A percentile compares a stretch with the other conserved stretches of the same genome.
Conservation (phyloP, 2,888 invertebrate genomes). For the Diachrysia chrysitis region DNA sequence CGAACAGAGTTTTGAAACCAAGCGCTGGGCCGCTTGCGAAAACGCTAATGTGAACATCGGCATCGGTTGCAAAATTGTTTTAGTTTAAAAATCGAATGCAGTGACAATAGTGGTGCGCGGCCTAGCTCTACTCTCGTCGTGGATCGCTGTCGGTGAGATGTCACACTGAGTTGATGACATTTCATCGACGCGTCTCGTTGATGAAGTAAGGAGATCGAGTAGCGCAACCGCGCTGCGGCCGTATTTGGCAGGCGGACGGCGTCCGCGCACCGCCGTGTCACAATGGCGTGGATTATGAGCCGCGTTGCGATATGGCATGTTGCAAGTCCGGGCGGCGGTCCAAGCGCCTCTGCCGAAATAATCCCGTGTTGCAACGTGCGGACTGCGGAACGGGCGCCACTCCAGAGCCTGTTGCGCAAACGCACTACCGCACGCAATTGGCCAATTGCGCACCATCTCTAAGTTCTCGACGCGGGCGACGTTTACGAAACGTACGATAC, state of each 20-base stretch:
- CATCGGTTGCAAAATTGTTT: constrained; percentile 89
- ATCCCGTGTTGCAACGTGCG: constrained; percentile 87
- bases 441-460: constrained; percentile 77
- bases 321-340: constrained; percentile 88
- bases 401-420: constrained; percentile 85
- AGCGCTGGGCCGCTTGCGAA: constrained; percentile 89
- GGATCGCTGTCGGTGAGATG: constrained; percentile 54
- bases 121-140: constrained; percentile 45
- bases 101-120: constrained; percentile 67
- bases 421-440: constrained; percentile 76
- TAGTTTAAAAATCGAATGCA: constrained; percentile 86
- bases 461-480: constrained; percentile 61
- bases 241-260: constrained; percentile 83
- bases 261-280: constrained; percentile 79
- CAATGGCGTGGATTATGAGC: constrained; percentile 87
- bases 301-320: constrained; percentile 88
- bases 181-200: constrained; percentile 58
- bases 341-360: constrained; percentile 87
- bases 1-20: constrained; percentile 87
- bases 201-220: constrained; percentile 80
- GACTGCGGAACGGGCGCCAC: constrained; percentile 86
- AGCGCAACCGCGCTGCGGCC: constrained; percentile 75
- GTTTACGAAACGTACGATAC: constrained; percentile 77
- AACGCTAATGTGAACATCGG: constrained; percentile 89
- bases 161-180: constrained; percentile 67